Base-by-base conservation (phyloP, 1,140 invertebrate genomes). In the Bombus difficillimus region DNA sequence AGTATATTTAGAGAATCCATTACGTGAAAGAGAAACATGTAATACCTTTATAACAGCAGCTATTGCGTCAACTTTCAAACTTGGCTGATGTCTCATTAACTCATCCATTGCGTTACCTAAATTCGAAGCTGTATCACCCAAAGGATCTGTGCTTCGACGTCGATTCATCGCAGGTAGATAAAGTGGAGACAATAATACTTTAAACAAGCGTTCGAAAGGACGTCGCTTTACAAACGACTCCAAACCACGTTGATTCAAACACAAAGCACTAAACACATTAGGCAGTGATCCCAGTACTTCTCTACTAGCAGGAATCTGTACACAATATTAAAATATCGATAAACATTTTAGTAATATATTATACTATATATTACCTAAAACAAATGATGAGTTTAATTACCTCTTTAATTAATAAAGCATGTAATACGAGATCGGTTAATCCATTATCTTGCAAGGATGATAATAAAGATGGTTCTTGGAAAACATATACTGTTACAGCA, bases 91-190 rank as follows among this genome's bases (percentile, higher is more conserved):
- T 83, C 98, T 96, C 97, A 99, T 98, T 3, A 99, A 92, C 93
- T 99, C 98, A 94, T 99, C 98, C 98, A 99, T 98, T 3, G 98
- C 97, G 95, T 97, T 98, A 39, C 98, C 98, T 32, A 99, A 94
- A 95, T 98, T 98, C 39, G 97, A 97, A 10, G 98, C 98, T n/a
- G 98, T 98, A 92, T 98, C 98, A 41, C 98, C 97, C 89, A 98
- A 96, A 0, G 97, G 97, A 94, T 98, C 98, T 1, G 97, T 97
- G 88, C 97, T 98, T 37, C 98, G 96, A 57, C 98, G 95, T 75
- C 98, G 96, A 76, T 98, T 96, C 98, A 99, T 98, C 1, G 98
- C 98, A 25, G 97, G 97, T 64, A 99, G 94, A 94, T 98, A 98
- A 72, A 97, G 97, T 3, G 98, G 97, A 10, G 98, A 98, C 1